Percentiles rank a stretch among this genome's conserved stretches.
These are phyloP conservation scores for Linnaemya tessellans DNA, from an alignment of 2,888 invertebrate species.

Conservation along the genomic window DNA sequence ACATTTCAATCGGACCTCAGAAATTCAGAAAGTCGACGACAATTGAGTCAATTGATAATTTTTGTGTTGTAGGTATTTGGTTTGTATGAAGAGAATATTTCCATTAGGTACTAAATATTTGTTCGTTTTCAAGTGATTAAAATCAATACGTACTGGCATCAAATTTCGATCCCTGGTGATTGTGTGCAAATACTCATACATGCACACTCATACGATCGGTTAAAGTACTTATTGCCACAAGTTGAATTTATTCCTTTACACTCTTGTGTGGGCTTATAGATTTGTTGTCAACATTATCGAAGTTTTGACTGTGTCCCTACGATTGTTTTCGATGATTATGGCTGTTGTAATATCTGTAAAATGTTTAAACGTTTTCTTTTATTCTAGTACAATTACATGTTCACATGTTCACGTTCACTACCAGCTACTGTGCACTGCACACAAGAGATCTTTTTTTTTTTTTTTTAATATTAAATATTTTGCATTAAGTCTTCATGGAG, in stretches of 20 bases:
- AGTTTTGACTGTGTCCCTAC: slow-evolving; percentile 43
- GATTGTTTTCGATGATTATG: slow-evolving; percentile 71
- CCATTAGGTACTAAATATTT: no score
- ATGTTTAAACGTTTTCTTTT: slow-evolving; percentile 43
- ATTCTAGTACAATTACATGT: slow-evolving; percentile 59
- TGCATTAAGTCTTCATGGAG: slow-evolving; percentile 56
- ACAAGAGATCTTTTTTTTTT: slow-evolving; percentile 1
- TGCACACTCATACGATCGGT: not conserved
- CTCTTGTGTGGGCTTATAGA: slow-evolving; percentile 57
- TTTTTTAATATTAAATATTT: not conserved
- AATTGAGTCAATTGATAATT: no score
- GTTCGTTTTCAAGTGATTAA: no score
- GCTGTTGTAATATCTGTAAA: slow-evolving; percentile 58
- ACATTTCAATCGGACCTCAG: no score
- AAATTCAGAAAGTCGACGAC: no score
- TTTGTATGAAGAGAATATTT: no score
- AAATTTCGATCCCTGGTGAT: not conserved
- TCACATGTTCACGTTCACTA: slow-evolving; percentile 60
- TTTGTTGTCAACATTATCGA: slow-evolving; percentile 55
- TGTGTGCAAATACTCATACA: not conserved
- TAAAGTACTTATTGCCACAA: slow-evolving; percentile 31
- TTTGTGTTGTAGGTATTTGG: no score
- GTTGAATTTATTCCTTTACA: slow-evolving; percentile 48
- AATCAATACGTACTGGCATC: not conserved
- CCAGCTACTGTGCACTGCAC: slow-evolving; percentile 26